Base-by-base conservation (phyloP, 2,888 invertebrate species). In the Pterobdella sp. region DNA sequence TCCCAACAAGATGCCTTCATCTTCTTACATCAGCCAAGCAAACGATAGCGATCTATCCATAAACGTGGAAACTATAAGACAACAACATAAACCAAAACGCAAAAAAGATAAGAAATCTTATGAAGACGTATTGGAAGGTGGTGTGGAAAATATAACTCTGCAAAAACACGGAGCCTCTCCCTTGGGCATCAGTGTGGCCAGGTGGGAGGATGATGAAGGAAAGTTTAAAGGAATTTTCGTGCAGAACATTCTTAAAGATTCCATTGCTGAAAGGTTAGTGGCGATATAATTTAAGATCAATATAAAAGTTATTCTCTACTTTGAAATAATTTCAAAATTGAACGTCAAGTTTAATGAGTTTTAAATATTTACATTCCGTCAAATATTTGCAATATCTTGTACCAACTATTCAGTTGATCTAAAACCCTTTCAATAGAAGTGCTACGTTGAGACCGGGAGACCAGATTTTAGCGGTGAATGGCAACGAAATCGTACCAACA, bases 361-460 rank as follows among this genome's bases (percentile, higher is more conserved):
- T 14, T 42, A 42, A 14, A 18, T 42, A 42, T 42, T 42, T 18
- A 42, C 18, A 18, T 7, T 42, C 18, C 18, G 42, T 42, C 18
- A 18, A 18, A 42, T 42, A n/a, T n/a, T n/a, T n/a, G n/a, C n/a
- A n/a, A n/a, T n/a, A n/a, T n/a, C n/a, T n/a, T n/a, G n/a, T n/a
- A n/a, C n/a, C n/a, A n/a, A n/a, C n/a, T n/a, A n/a, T n/a, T n/a
- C n/a, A n/a, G n/a, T n/a, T n/a, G n/a, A n/a, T n/a, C n/a, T n/a
- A n/a, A n/a, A n/a, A n/a, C n/a, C n/a, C n/a, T n/a, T 42, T 22
- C 49, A 4, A 14, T 26, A 89, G 90, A 77, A 94, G 94, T 81
- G 91, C 89, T 3, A 88, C 89, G 68, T 88, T 98, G 42, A 88
- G 90, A 77, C 93, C 94, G 22, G 96, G 96, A 0, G 98, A 99